phyloP scores from a whole-genome alignment of 2,797 vertebrate genomes.

The Urosaurus nigricauda region DNA sequence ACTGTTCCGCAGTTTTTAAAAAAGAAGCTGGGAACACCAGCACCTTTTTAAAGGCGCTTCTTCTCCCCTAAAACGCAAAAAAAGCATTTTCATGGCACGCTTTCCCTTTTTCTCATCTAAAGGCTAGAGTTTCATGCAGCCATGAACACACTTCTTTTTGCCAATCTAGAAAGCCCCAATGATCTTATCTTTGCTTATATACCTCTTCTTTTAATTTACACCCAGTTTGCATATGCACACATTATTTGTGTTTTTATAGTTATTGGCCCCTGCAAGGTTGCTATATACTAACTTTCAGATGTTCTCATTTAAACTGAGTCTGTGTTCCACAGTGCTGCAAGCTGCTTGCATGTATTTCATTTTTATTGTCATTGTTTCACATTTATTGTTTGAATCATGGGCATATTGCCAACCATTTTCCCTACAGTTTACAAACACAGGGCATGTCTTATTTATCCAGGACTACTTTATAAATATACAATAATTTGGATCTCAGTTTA shows the following conservation, averaged over 20 bases:
- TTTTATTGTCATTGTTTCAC: slow-evolving; percentile 35
- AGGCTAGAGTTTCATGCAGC: too few relatives aligned
- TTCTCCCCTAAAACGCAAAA: too few relatives aligned
- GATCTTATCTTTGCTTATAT: background rate
- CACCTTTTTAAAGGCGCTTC: too few relatives aligned
- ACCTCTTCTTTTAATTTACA: background rate
- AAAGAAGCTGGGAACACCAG: too few relatives aligned
- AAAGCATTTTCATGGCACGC: too few relatives aligned
- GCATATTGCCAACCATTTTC: background rate
- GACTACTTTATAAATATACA: slow-evolving; percentile 28
- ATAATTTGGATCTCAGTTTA: background rate
- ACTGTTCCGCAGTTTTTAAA: too few relatives aligned
- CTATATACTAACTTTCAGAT: slow-evolving; percentile 17
- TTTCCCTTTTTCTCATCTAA: too few relatives aligned
- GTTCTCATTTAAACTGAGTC: slow-evolving; percentile 23
- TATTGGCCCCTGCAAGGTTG: background rate
- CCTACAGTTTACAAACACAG: slow-evolving; percentile 4
- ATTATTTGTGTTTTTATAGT: background rate
- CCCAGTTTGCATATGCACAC: background rate
- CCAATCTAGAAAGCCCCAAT: too few relatives aligned
- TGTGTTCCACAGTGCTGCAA: background rate
- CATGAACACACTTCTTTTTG: too few relatives aligned
- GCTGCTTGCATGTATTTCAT: background rate
- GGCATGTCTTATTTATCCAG: background rate
- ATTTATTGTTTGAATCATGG: slow-evolving; percentile 38